Evolutionary conservation across 2,888 invertebrate species (phyloP).

Genomic region (Euphydryas editha): DNA sequence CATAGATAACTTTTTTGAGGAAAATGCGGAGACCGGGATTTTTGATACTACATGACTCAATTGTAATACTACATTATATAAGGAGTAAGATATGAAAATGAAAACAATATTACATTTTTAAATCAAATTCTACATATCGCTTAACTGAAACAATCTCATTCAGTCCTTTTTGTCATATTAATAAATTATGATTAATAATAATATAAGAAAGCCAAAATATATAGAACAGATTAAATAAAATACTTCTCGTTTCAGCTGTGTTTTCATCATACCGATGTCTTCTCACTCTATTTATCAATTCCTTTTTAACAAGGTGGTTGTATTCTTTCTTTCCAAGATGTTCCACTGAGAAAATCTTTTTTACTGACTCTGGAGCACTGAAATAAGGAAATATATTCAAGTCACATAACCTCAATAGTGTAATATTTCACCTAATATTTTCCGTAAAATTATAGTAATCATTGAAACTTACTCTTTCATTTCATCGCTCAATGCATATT

Average conservation of each 20-base stretch:
- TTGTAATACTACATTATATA: too few relatives aligned
- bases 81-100: too few relatives aligned
- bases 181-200: too few relatives aligned
- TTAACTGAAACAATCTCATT: too few relatives aligned
- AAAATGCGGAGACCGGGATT: too few relatives aligned
- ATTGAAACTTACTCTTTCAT: constrained; percentile 85
- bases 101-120: too few relatives aligned
- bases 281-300: constrained; percentile 85
- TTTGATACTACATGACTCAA: too few relatives aligned
- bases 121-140: too few relatives aligned
- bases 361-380: constrained; percentile 89
- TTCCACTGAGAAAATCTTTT: constrained; percentile 87
- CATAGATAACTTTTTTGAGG: too few relatives aligned
- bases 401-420: constrained; percentile 4
- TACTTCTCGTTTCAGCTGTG: constrained; percentile 89
- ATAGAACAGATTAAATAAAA: constrained; percentile 45
- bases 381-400: too few relatives aligned
- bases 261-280: constrained; percentile 87
- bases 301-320: constrained; percentile 75
- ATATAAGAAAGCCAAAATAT: too few relatives aligned
- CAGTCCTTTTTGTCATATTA: too few relatives aligned
- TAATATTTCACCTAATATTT: neutral
- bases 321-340: constrained; percentile 85
- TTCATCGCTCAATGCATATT: constrained; percentile 86
- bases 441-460: neutral